Percentiles rank a stretch among this genome's conserved stretches.
These are phyloP conservation scores for Saguinus imperator DNA, from an alignment of 2,113 vertebrate genomes.

Conservation along the genomic window DNA sequence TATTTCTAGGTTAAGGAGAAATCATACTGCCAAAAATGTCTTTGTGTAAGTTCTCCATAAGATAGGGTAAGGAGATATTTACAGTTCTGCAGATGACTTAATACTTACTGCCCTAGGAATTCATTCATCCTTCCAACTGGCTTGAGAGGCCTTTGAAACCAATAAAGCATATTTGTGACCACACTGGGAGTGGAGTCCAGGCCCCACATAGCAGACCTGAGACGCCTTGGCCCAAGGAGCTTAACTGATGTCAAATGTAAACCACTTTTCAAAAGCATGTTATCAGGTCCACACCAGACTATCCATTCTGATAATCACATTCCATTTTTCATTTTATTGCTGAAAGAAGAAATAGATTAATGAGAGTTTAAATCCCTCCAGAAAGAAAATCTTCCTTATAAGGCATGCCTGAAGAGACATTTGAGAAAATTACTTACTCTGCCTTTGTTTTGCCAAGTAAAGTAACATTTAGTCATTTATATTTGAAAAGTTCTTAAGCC, in stretches of 20 bases:
- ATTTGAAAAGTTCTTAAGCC: conserved; percentile 81
- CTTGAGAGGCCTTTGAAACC: conserved; percentile 67
- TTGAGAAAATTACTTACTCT: conserved; percentile 79
- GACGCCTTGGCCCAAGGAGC: conserved; percentile 74
- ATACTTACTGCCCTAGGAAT: conserved; percentile 45
- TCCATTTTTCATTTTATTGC: conserved; percentile 84
- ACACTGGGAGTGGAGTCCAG: conserved; percentile 56
- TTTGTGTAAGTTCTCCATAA: conserved; percentile 33
- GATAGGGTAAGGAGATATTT: conserved; percentile 39
- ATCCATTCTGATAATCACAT: conserved; percentile 85
- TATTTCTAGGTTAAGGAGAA: conserved; percentile 6
- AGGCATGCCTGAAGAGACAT: conserved; percentile 76
- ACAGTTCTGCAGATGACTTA: conserved; percentile 58
- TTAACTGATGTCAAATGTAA: conserved; percentile 83
- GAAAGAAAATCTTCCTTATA: conserved; percentile 81
- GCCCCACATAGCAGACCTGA: conserved; percentile 70
- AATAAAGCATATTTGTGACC: conserved; percentile 65
- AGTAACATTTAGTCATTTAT: conserved; percentile 79
- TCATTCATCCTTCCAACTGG: conserved; percentile 61
- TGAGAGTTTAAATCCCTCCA: conserved; percentile 80
- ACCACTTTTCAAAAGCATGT: conserved; percentile 81
- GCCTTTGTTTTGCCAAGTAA: conserved; percentile 81
- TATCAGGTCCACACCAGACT: conserved; percentile 80
- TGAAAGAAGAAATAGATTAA: conserved; percentile 85
- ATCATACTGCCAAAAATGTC: not conserved